phyloP scores from a whole-genome alignment of 2,797 vertebrate species.

The Zalophus californianus region DNA sequence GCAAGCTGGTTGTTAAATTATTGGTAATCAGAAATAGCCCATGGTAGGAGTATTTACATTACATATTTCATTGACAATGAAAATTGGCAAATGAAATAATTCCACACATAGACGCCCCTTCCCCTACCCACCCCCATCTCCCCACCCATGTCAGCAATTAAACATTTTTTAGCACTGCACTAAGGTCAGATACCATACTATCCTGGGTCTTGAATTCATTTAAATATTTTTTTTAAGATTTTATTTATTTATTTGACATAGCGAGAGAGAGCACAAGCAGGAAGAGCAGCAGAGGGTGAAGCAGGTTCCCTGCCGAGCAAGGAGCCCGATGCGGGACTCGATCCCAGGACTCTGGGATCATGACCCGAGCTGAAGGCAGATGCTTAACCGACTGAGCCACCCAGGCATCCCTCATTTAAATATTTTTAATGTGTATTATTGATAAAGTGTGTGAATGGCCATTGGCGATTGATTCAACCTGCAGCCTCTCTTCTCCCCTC shows the following conservation, averaged over 20 bases:
- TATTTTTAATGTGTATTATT: not conserved
- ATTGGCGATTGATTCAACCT: not conserved
- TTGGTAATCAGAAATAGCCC: constrained; percentile 6
- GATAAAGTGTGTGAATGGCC: not conserved
- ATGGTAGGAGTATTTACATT: not conserved
- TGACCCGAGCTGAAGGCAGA: too few species aligned
- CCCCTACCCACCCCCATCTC: not conserved
- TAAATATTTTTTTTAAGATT: not conserved
- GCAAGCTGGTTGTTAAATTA: constrained; percentile 36
- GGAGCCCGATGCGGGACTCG: too few species aligned
- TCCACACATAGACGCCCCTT: not conserved
- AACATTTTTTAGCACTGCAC: not conserved
- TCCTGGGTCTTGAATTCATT: not conserved
- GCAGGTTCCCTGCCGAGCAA: too few species aligned
- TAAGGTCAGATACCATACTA: constrained; percentile 9
- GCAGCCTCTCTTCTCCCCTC: not conserved
- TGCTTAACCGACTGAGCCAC: too few species aligned
- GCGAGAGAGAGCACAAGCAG: too few species aligned
- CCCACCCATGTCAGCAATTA: not conserved
- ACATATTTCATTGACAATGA: not conserved
- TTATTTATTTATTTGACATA: too few species aligned
- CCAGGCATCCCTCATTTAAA: not conserved
- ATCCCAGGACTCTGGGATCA: too few species aligned
- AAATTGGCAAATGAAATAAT: constrained; percentile 23
- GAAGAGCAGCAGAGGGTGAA: too few species aligned